Base-by-base conservation (phyloP, 2,797 vertebrate species). In the Aulostomus chinensis region DNA sequence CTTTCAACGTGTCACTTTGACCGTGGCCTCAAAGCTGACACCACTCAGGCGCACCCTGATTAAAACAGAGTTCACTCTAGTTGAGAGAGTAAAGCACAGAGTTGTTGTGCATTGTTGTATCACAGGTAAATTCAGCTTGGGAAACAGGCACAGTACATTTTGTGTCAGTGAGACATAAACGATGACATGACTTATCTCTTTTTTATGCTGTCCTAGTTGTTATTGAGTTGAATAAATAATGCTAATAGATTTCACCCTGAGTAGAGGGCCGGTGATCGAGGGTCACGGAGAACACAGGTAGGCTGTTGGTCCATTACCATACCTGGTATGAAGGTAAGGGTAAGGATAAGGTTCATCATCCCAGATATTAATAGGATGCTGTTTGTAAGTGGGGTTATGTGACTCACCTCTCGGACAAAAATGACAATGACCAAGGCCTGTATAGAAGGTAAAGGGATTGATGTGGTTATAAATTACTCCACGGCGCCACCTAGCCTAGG, bases 391-490 rank as follows among this genome's bases (percentile, higher is more conserved):
- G 84, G 85, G 87, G 90, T 91, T 89, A 88, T 88, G 85, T 60
- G 86, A 89, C 89, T 90, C 87, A 90, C 88, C 88, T 88, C 90
- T 89, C 80, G 88, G 90, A 90, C 89, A 90, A 88, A 86, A 83
- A 88, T 89, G 88, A 87, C 86, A 87, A 84, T 89, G 88, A 86
- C 90, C 91, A 91, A 91, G 90, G 91, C 90, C 89, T 88, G 84
- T 49, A 17, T 43, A 74, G 87, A 90, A 86, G 88, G 89, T 81
- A 86, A 89, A 87, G 86, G 83, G 85, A 91, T 90, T 91, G 89
- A 91, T 91, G 89, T 86, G 89, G 89, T 90, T 89, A 91, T 92
- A 93, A 93, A 91, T 92, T 88, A 90, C 89, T 91, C 90, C 75
- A 86, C 85, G 85, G 87, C 87, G 88, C 90, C 90, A 91, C 90